These are phyloP conservation scores for Dicyrtoma fusca DNA, from an alignment of 2,888 invertebrate species.

Conservation along the genomic window DNA sequence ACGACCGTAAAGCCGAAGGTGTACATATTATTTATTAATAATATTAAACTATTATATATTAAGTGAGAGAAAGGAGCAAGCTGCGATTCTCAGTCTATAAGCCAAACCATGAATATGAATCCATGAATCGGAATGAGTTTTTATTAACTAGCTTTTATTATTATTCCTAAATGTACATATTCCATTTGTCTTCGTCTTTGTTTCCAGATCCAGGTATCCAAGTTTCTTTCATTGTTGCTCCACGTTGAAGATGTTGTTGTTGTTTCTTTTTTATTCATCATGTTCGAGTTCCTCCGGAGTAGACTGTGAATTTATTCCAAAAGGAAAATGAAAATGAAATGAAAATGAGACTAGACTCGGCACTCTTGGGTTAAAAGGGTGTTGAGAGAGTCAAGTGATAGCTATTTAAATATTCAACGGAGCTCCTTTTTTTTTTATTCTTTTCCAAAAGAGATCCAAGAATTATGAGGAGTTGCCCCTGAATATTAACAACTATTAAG, in stretches of 20 bases:
- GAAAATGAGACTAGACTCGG: conserved; percentile 22
- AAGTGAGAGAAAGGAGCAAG: no score
- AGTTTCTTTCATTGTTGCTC: no score
- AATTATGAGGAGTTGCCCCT: conserved; percentile 19
- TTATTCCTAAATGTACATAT: background rate
- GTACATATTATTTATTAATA: no score
- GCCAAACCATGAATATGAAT: no score
- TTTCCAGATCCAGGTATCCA: background rate
- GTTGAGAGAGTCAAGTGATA: conserved; percentile 42
- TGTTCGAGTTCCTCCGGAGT: background rate
- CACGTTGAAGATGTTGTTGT: no score
- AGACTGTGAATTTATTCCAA: background rate
- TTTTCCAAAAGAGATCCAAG: conserved; percentile 14
- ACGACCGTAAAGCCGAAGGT: no score
- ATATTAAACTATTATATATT: no score
- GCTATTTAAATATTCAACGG: conserved; percentile 50
- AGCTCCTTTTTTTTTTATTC: conserved; percentile 42
- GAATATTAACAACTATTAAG: background rate
- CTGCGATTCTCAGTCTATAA: no score
- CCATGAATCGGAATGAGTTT: background rate
- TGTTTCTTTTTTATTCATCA: background rate
- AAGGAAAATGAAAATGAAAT: background rate
- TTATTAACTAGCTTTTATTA: background rate
- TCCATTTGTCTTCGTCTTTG: background rate
- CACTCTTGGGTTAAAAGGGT: conserved; percentile 24